Evolutionary conservation across 2,888 invertebrate species (phyloP).

Genomic region (Autographa pulchrina): DNA sequence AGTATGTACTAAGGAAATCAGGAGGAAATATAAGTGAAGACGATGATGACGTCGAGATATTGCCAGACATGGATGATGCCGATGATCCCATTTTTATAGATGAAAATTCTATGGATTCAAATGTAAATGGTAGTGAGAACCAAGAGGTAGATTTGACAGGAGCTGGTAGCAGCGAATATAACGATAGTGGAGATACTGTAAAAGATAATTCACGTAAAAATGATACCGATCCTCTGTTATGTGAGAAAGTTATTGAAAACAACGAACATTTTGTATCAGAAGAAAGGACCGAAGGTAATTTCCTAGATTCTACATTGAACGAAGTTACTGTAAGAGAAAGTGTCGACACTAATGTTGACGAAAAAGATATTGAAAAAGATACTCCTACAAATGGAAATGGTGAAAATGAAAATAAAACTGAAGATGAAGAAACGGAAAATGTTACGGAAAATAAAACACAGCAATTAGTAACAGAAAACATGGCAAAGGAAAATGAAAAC

Average conservation of each 20-base stretch:
- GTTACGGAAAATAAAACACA: slow-evolving; percentile 16
- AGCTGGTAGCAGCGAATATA: slow-evolving; percentile 83
- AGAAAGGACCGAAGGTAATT: slow-evolving; percentile 24
- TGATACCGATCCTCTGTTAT: slow-evolving; percentile 41
- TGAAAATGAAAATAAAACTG: slow-evolving; percentile 20
- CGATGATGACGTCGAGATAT: slow-evolving; percentile 82
- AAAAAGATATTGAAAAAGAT: slow-evolving; percentile 26
- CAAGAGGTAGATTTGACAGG: slow-evolving; percentile 82
- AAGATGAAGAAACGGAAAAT: slow-evolving; percentile 12
- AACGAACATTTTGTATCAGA: slow-evolving; percentile 28
- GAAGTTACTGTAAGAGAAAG: neutral
- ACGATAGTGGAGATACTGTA: slow-evolving; percentile 82
- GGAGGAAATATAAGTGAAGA: slow-evolving; percentile 63
- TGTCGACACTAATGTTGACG: neutral
- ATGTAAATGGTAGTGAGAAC: slow-evolving; percentile 67
- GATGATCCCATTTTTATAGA: slow-evolving; percentile 88
- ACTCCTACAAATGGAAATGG: slow-evolving; percentile 26
- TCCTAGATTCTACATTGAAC: slow-evolving; percentile 10
- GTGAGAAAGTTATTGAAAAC: slow-evolving; percentile 29
- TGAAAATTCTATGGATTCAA: slow-evolving; percentile 85
- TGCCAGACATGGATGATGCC: slow-evolving; percentile 73
- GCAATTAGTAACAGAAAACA: slow-evolving; percentile 8
- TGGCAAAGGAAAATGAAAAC: neutral
- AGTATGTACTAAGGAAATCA: slow-evolving; percentile 81
- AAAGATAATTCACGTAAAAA: slow-evolving; percentile 45